Percentiles rank a stretch among this genome's conserved stretches.
phyloP scores from a whole-genome alignment of 2,113 vertebrate species.

The Calyptomena viridis region DNA sequence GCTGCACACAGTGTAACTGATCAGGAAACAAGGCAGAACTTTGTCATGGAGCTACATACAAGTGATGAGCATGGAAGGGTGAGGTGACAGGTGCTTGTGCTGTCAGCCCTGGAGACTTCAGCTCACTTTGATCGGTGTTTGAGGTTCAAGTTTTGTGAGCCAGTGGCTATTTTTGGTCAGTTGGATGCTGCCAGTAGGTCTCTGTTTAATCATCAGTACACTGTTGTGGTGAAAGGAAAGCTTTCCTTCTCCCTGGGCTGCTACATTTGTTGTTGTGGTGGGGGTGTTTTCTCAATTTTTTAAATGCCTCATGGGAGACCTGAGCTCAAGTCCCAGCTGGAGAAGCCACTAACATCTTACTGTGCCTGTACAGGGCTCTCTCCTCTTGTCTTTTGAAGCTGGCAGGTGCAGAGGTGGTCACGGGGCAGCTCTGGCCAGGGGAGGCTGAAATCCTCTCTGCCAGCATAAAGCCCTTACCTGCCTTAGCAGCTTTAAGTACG shows the following conservation, averaged over 20 bases:
- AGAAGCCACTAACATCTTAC: not conserved
- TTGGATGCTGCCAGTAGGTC: not conserved
- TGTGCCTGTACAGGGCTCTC: not conserved
- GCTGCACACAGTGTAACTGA: not conserved
- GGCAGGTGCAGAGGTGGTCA: not conserved
- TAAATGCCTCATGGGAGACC: not conserved
- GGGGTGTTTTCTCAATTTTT: not conserved
- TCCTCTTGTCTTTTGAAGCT: rapidly evolving
- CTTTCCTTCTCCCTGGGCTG: not conserved
- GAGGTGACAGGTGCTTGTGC: not conserved
- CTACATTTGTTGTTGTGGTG: not conserved
- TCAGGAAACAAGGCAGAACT: not conserved
- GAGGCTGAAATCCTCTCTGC: slow-evolving; percentile 30
- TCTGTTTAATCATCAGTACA: rapidly evolving
- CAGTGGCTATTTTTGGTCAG: not conserved
- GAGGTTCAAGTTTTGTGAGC: not conserved
- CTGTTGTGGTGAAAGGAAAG: not conserved
- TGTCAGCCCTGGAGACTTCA: not conserved
- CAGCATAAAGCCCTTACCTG: slow-evolving; percentile 21
- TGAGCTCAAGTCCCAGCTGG: rapidly evolving
- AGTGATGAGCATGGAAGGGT: not conserved
- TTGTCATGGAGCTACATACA: not conserved
- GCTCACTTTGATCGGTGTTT: rapidly evolving
- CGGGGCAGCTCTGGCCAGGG: not conserved
- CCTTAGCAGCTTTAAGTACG: not conserved